A percentile compares a stretch with the other conserved stretches of the same genome.
phyloP scores from a whole-genome alignment of 2,113 vertebrate species.

The Spheniscus mendiculus region DNA sequence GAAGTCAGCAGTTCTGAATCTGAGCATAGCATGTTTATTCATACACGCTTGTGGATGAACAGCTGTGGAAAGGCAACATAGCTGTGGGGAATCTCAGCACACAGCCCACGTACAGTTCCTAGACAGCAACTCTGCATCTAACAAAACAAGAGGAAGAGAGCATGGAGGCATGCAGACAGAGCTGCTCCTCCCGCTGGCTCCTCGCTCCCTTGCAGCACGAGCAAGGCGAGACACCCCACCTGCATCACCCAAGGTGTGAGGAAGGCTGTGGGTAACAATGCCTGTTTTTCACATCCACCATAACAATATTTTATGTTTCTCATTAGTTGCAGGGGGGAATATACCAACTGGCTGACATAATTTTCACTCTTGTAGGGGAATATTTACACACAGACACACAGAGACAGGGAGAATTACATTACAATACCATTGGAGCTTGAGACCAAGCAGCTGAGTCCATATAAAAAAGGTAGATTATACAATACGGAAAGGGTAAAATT shows the following conservation, averaged over 20 bases:
- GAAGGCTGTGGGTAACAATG: not conserved
- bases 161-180: not conserved
- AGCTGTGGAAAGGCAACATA: not conserved
- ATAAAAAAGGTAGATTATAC: not conserved
- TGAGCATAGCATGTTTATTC: rapidly evolving
- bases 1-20: not conserved
- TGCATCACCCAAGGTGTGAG: not conserved
- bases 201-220: not conserved
- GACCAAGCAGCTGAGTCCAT: not conserved
- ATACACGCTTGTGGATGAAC: not conserved
- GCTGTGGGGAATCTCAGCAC: not conserved
- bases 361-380: not conserved
- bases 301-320: slow-evolving; percentile 8
- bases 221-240: not conserved
- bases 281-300: not conserved
- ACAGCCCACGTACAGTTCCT: not conserved
- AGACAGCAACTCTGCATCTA: not conserved
- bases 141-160: not conserved
- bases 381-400: not conserved
- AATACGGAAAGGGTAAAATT: slow-evolving; percentile 21
- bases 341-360: not conserved
- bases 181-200: not conserved
- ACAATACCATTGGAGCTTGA: not conserved
- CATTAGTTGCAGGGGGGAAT: not conserved
- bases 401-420: not conserved